phyloP scores from a whole-genome alignment of 2,888 invertebrate species.

The Aquatica leii region DNA sequence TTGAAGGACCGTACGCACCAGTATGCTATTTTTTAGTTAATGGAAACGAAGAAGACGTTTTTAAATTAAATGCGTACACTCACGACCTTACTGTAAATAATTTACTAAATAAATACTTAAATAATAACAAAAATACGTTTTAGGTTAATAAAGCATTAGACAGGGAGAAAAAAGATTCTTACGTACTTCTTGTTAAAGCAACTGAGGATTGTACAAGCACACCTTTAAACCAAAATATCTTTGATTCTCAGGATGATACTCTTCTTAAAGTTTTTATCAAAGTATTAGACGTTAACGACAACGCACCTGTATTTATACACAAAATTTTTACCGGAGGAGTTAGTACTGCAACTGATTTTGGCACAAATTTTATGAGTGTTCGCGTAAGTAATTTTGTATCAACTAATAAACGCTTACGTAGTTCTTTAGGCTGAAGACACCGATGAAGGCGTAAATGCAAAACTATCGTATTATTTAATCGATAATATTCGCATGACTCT shows the following conservation, averaged over 20 bases:
- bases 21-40: conserved; percentile 94
- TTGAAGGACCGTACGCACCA: conserved; percentile 76
- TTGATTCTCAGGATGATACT: conserved; percentile 71
- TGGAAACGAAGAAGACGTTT: conserved; percentile 78
- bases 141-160: conserved; percentile 73
- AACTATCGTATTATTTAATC: conserved; percentile 79
- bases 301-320: conserved; percentile 82
- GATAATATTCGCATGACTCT: conserved; percentile 84
- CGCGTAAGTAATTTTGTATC: conserved; percentile 64
- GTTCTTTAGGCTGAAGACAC: conserved; percentile 73
- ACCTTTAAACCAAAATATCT: conserved; percentile 66
- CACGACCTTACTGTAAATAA: conserved; percentile 66
- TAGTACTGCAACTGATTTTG: conserved; percentile 92
- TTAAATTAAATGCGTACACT: conserved; percentile 74
- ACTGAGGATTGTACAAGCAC: conserved; percentile 79
- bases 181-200: conserved; percentile 79
- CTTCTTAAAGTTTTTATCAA: conserved; percentile 73
- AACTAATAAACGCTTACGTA: conserved; percentile 6
- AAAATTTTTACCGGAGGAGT: conserved; percentile 92
- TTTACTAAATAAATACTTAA: neutral
- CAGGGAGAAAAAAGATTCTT: conserved; percentile 73
- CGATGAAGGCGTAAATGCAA: conserved; percentile 79
- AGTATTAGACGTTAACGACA: conserved; percentile 90
- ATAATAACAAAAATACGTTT: conserved; percentile 15
- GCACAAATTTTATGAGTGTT: conserved; percentile 82